phyloP scores from a whole-genome alignment of 2,797 vertebrate species.

The Zenarchopterus dispar region DNA sequence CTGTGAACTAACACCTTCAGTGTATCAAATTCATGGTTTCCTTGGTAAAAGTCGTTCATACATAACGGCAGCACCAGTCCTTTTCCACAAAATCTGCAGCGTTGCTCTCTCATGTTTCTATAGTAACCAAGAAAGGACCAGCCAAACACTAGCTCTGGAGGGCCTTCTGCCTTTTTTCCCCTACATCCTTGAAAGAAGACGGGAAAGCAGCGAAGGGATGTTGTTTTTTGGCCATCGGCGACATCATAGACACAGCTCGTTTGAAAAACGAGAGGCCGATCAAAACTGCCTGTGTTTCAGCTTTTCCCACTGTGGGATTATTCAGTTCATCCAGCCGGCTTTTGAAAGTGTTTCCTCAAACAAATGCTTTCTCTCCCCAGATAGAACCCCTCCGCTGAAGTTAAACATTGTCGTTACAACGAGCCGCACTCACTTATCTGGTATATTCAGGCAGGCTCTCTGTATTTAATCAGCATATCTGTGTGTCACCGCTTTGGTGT shows the following conservation, averaged over 20 bases:
- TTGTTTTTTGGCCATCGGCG: no score
- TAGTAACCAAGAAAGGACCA: slow-evolving; percentile 17
- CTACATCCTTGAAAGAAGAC: no score
- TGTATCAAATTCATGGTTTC: no score
- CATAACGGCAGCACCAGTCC: no score
- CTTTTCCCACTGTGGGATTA: slow-evolving; percentile 3
- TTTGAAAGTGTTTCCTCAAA: slow-evolving; percentile 49
- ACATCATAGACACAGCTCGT: no score
- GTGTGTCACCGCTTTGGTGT: slow-evolving; percentile 37
- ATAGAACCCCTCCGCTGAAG: slow-evolving; percentile 33
- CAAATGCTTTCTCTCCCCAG: slow-evolving; percentile 22
- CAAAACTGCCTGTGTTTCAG: slow-evolving; percentile 20
- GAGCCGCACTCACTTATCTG: slow-evolving; percentile 60
- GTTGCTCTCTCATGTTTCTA: no score
- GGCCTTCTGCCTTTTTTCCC: no score
- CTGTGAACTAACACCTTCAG: no score
- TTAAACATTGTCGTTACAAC: slow-evolving; percentile 60
- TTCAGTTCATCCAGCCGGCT: slow-evolving; percentile 25
- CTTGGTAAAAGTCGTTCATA: no score
- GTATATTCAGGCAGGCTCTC: slow-evolving; percentile 54
- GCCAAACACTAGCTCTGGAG: no score
- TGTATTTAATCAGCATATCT: slow-evolving; percentile 55
- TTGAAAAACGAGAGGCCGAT: slow-evolving; percentile 2
- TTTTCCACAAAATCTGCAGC: no score
- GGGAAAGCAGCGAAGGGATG: no score